Conservation (phyloP, 2,113 vertebrate species). For the Cyprichromis sp. region DNA sequence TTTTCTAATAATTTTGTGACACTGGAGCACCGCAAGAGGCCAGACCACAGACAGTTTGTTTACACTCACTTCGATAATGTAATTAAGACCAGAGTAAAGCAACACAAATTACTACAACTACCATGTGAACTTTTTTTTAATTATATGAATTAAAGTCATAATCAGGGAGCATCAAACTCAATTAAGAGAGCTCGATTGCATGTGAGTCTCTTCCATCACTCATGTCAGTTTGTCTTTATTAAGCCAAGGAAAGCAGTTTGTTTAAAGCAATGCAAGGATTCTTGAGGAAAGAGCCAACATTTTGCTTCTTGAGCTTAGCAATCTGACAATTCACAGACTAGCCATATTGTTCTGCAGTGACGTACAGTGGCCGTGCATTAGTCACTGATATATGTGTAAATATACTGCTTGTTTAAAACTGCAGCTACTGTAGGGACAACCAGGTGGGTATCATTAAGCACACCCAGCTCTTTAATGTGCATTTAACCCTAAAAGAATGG, state of each 20-base stretch:
- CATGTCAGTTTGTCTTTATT: neutral
- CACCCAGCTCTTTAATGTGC: neutral
- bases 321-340: neutral
- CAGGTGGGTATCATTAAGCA: neutral
- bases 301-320: neutral
- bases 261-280: neutral
- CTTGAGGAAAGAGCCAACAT: neutral
- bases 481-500: neutral
- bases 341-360: neutral
- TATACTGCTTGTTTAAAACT: neutral
- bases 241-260: neutral
- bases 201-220: neutral
- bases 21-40: slow-evolving; percentile 10
- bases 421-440: neutral
- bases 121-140: neutral
- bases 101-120: neutral
- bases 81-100: slow-evolving; percentile 16
- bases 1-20: slow-evolving; percentile 31
- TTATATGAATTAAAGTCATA: neutral
- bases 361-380: neutral
- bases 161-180: neutral
- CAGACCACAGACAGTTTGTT: slow-evolving; percentile 11
- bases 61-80: slow-evolving; percentile 16
- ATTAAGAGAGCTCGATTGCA: neutral
- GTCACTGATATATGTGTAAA: neutral